Evolutionary conservation across 2,888 invertebrate genomes (phyloP), one percentile per base, ranked within the genome.

Genomic region (Steinernema scapterisci): DNA sequence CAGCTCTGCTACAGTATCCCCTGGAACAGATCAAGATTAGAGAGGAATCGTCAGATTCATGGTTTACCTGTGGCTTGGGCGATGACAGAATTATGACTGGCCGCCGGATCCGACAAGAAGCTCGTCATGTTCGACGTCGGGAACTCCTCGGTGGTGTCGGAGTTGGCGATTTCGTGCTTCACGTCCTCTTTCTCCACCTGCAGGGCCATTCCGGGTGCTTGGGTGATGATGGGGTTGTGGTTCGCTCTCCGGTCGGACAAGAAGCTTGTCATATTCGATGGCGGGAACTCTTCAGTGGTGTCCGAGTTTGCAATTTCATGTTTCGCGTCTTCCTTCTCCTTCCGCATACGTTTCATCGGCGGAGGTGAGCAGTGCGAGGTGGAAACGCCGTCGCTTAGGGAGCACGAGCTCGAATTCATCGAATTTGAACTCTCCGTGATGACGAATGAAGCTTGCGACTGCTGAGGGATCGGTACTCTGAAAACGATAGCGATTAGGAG

Each of bases 121-220:
- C 23, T 52, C 6, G 48, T 48, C 23, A 52, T 23, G 11, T 52
- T 52, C 52, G 52, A 21, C 23, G 23, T 23, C 19, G 52, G 23
- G 52, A 52, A 52, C 21, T 52, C 52, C 19, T 52, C 52, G 21
- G 52, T 52, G 19, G 52, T 52, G 52, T 52, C 52, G 21, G 52
- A 23, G 23, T 52, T 19, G 21, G 52, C 23, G 21, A 52, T 52
- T 21, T 52, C 52, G 23, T 52, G 52, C 52, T 52, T 52, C 23
- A 52, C 23, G 2, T 52, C 52, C 11, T 52, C 52, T 23, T 23
- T 38, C 9, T 38, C n/a, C n/a, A n/a, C n/a, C n/a, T n/a, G n/a
- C n/a, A n/a, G n/a, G n/a, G n/a, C n/a, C n/a, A n/a, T n/a, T n/a
- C n/a, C n/a, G n/a, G n/a, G n/a, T n/a, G 52, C 52, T 52, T 52